Conservation (phyloP, 2,888 invertebrate species). For the Drosophila merina region DNA sequence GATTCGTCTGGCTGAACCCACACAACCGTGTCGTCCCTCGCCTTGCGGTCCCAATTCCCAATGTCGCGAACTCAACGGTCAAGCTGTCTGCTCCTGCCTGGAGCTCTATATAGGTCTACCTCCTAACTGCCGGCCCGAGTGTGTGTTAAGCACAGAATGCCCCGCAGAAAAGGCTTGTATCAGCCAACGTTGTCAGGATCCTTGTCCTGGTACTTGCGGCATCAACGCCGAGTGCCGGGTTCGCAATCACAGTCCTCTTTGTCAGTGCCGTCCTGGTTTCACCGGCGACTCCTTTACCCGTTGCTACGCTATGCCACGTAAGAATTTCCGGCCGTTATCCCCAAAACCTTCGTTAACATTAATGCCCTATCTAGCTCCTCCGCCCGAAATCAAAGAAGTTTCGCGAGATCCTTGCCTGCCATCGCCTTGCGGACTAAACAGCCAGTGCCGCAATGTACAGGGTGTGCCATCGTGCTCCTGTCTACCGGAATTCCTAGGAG, state of each 20-base stretch:
- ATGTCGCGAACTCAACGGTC: slow-evolving; percentile 86
- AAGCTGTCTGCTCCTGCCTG: slow-evolving; percentile 87
- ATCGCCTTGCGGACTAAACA: slow-evolving; percentile 88
- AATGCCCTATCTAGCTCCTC: slow-evolving; percentile 66
- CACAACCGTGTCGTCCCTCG: slow-evolving; percentile 86
- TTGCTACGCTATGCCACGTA: slow-evolving; percentile 85
- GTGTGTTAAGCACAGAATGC: slow-evolving; percentile 88
- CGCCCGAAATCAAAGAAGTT: slow-evolving; percentile 63
- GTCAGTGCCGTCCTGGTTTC: slow-evolving; percentile 88
- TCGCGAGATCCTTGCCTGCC: slow-evolving; percentile 87
- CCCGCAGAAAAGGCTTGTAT: slow-evolving; percentile 87
- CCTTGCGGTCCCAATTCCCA: slow-evolving; percentile 89
- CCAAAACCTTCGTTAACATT: background rate
- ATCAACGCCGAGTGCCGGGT: slow-evolving; percentile 89
- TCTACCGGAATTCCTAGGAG: slow-evolving; percentile 86
- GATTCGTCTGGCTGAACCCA: slow-evolving; percentile 63
- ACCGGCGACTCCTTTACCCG: slow-evolving; percentile 91
- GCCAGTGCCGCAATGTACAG: slow-evolving; percentile 86
- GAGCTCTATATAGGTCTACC: slow-evolving; percentile 87
- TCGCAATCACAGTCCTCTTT: slow-evolving; percentile 91
- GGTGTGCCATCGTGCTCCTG: slow-evolving; percentile 87
- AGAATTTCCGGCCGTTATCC: slow-evolving; percentile 45
- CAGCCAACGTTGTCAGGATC: slow-evolving; percentile 88
- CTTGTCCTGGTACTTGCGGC: slow-evolving; percentile 87
- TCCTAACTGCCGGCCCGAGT: slow-evolving; percentile 90